phyloP scores from a whole-genome alignment of 2,797 vertebrate species.

The Limnodromus scolopaceus region DNA sequence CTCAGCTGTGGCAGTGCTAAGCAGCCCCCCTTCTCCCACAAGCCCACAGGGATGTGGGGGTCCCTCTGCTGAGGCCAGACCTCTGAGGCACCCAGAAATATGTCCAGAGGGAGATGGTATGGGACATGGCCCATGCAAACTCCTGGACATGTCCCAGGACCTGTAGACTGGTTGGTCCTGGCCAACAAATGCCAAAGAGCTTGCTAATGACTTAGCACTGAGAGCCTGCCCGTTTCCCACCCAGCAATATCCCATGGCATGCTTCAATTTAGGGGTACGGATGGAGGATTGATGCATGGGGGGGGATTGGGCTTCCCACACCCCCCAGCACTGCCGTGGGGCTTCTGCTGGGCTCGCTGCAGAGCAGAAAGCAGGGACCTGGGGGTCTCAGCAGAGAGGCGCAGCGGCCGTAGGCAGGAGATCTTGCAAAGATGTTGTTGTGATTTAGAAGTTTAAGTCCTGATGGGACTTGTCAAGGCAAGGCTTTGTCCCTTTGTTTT shows the following conservation, averaged over 20 bases:
- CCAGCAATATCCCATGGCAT: neutral
- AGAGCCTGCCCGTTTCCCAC: neutral
- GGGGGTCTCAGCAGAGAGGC: neutral
- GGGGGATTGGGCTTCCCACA: neutral
- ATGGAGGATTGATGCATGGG: fast-evolving
- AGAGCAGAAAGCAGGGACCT: neutral
- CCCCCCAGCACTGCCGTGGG: fast-evolving
- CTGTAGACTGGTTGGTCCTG: neutral
- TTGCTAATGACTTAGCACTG: neutral
- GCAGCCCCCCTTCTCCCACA: neutral
- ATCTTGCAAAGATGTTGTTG: neutral
- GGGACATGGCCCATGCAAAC: neutral
- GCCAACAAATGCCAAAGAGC: neutral
- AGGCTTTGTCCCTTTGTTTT: conserved; percentile 58
- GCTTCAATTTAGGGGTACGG: fast-evolving
- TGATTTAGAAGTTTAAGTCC: conserved; percentile 2
- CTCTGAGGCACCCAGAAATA: neutral
- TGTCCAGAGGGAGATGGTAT: neutral
- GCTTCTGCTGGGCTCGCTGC: fast-evolving
- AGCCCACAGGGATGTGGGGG: fast-evolving
- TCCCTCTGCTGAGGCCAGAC: neutral
- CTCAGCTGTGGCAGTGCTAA: neutral
- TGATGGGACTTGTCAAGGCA: conserved; percentile 8
- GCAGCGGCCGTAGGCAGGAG: neutral
- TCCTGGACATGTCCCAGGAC: neutral